Evolutionary conservation across 1,140 invertebrate genomes (phyloP), one percentile per base, ranked within the genome.

Genomic region (Adoxophyes honmai): DNA sequence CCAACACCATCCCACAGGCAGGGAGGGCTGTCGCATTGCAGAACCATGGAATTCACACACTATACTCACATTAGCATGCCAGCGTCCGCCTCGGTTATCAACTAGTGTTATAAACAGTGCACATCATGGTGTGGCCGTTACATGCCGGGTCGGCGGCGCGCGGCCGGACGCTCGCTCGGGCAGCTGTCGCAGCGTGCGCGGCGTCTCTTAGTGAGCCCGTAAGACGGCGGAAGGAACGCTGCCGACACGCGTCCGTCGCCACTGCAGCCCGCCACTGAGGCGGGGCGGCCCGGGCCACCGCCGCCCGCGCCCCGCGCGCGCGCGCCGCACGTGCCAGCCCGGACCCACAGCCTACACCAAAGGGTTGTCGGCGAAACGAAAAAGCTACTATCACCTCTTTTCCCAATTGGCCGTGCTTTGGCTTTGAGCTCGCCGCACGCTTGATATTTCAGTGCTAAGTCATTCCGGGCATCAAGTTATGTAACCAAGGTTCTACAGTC

Each of bases 21-120:
- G 70, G 62, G 61, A 63, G 66, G 68, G 64, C 66, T 85, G 81
- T 79, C 83, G 83, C 83, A 86, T 74, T 86, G 83, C 83, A 86
- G 83, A 69, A 82, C 60, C 70, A 64, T 64, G 57, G 59, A 37
- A 21, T 44, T 53, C 48, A 39, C 33, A 15, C 9, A 15, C 21
- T 7, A 15, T 87, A 86, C 84, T 87, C 82, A 87, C 84, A 86
- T 87, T 75, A 80, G 84, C 84, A 86, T 86, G 81, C 81, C 81
- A 84, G 81, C 78, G 77, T 81, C 78, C 70, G 73, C 65, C 68
- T 70, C 68, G 72, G 73, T 78, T 80, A 83, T 85, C 81, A 85
- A 87, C 84, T 87, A 75, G 60, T 70, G 78, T 70, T 78, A 81
- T 84, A 84, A 83, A 83, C 79, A 78, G 78, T 70, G 68, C 62